phyloP scores from a whole-genome alignment of 1,140 invertebrate species.

The Gonatopus flavifemur region DNA sequence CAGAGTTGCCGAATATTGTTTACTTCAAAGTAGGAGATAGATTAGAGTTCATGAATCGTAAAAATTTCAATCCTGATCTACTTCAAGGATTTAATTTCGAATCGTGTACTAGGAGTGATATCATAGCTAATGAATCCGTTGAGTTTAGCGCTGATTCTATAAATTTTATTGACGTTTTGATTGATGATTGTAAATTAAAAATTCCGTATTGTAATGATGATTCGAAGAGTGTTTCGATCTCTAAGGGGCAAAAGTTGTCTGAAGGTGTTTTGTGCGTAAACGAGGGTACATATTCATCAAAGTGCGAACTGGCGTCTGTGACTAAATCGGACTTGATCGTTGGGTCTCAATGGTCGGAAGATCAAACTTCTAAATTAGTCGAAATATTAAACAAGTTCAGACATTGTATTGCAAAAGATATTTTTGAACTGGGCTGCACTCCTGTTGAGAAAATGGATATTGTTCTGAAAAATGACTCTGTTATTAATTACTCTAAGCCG shows the following conservation, averaged over 20 bases:
- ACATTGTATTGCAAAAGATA: slow-evolving; percentile 8
- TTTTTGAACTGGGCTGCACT: slow-evolving; percentile 7
- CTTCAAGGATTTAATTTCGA: not conserved
- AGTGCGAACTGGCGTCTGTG: not conserved
- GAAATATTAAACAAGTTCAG: slow-evolving; percentile 5
- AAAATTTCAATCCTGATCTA: no score
- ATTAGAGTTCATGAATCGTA: slow-evolving; percentile 3
- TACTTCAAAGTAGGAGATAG: no score
- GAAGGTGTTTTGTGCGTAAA: no score
- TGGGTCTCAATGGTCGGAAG: not conserved
- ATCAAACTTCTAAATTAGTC: slow-evolving; percentile 1
- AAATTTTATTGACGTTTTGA: no score
- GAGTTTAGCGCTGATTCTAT: no score
- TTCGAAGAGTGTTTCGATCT: no score
- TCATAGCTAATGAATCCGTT: no score
- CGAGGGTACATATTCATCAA: no score
- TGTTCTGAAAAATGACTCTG: not conserved
- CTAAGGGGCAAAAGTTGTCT: no score
- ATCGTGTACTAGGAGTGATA: no score
- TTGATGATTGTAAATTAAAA: no score
- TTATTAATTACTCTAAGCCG: not conserved
- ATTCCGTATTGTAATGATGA: no score
- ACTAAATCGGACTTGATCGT: not conserved
- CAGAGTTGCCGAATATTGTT: slow-evolving; percentile 18
- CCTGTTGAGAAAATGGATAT: slow-evolving; percentile 6